Base-by-base conservation (phyloP, 1,140 invertebrate species). In the Sipha flava region DNA sequence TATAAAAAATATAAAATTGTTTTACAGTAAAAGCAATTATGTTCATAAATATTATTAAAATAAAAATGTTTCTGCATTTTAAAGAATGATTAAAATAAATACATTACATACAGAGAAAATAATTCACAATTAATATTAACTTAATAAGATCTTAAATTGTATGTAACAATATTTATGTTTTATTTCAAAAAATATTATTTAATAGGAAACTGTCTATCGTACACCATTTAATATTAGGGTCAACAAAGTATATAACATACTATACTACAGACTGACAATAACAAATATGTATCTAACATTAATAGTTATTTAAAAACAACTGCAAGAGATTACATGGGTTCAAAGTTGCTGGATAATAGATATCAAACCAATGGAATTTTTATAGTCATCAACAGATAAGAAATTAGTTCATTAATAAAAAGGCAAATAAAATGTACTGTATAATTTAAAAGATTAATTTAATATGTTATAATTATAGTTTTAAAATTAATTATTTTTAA, bases 261-360 rank as follows among this genome's bases (percentile, higher is more conserved):
- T 34, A 26, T 34, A 73, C n/a, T 34, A 73, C 7, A 52, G n/a
- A 23, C 49, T 2, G 47, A 37, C n/a, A 47, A 37, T 75, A 37
- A 18, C 3, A 7, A 52, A 52, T n/a, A n/a, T 6, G 18, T 31
- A 49, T 10, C n/a, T 23, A 43, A 73, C 12, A 10, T 2, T 7
- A 37, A 75, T 34, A 54, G 16, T 75, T 14, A 75, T 75, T 18
- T 72, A 75, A 75, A 52, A 37, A 54, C 12, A 37, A 54, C 31
- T 54, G 16, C n/a, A 37, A 1, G 2, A n/a, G n/a, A 75, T 75
- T 21, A 37, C 18, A 52, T 37, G 49, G 70, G 70, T 37, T 75
- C 70, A 75, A 75, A 57, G 73, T 77, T 77, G 34, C 73, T 77
- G 49, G 73, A 77, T 57, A 43, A 59, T 34, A 1, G 14, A 10